Base-by-base conservation (phyloP, 64 coral and sea anemone genomes). In the Actinia tenebrosa region DNA sequence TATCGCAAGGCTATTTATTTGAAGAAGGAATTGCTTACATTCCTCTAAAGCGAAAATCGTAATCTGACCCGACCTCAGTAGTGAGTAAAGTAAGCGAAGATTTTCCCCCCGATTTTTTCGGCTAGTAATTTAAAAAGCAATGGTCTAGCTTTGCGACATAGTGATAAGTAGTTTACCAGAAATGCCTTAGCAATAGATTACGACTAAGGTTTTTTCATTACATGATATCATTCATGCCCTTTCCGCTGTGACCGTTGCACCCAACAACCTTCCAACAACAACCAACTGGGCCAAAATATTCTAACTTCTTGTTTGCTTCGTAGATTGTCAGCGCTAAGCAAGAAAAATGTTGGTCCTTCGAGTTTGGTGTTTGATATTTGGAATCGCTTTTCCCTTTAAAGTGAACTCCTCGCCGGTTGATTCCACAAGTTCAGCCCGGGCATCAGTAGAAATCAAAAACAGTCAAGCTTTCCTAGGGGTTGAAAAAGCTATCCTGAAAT, bases 311-410 rank as follows among this genome's bases (percentile, higher is more conserved):
- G 45, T 83, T 72, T 53, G 64, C 80, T 46, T 92, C 60, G 71
- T 78, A 92, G 86, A 79, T 71, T 77, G 26, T 58, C 83, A 42
- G 82, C 60, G 66, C 17, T 47, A 22, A 26, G n/a, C 56, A 37
- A 58, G 90, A 87, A 92, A 86, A 80, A 92, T 92, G 90, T 72
- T 91, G 89, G 61, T 87, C 66, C 77, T 86, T 87, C 80, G 59
- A n/a, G 46, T 81, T 8, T 92, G 84, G 58, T 92, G 58, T 87
- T 83, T 92, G 77, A 53, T 91, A 37, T 69, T 91, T 80, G 86
- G 90, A 83, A 79, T 53, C 80, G 60, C 61, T 22, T 37, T 92
- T 42, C 86, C 84, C 42, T 71, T 71, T 10, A 79, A 64, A 87
- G 78, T 82, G 66, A 75, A 75, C 42, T 1, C 69, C 3, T 80